Evolutionary conservation across 2,113 vertebrate species (phyloP).

Genomic region (Leucosticte australis): DNA sequence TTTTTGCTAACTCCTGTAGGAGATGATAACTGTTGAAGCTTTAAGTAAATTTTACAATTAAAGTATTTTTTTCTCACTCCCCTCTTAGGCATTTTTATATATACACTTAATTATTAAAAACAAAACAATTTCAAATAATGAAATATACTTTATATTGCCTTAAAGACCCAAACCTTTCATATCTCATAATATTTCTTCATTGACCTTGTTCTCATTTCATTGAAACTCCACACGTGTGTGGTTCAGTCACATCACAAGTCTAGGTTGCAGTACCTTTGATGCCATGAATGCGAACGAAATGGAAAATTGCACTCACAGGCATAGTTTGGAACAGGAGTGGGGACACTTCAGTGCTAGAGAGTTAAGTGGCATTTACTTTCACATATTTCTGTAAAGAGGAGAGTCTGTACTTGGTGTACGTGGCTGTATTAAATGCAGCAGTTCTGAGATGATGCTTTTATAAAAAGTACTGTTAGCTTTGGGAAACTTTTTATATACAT

Average conservation of each 20-base stretch:
- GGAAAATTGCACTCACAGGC: constrained; percentile 29
- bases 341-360: constrained; percentile 48
- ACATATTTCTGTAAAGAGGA: constrained; percentile 38
- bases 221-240: constrained; percentile 49
- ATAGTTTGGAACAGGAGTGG: constrained; percentile 49
- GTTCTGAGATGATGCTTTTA: constrained; percentile 65
- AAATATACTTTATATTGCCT: constrained; percentile 74
- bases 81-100: constrained; percentile 72
- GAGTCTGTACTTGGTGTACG: background rate
- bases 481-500: constrained; percentile 55
- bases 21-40: constrained; percentile 70
- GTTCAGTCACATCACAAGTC: constrained; percentile 59
- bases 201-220: constrained; percentile 50
- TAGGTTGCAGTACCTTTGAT: constrained; percentile 44
- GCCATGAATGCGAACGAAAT: constrained; percentile 12
- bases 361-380: constrained; percentile 61
- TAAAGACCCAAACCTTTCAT: constrained; percentile 73
- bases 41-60: constrained; percentile 71
- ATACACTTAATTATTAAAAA: constrained; percentile 56
- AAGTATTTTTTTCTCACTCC: constrained; percentile 74
- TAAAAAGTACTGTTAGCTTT: constrained; percentile 63
- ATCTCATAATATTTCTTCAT: constrained; percentile 54
- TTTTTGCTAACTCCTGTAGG: constrained; percentile 65
- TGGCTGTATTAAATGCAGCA: constrained; percentile 59
- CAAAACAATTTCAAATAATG: constrained; percentile 60